Percentiles rank a stretch among this genome's conserved stretches.
Conservation (phyloP, 2,888 invertebrate genomes). For the Drosophila merina region DNA sequence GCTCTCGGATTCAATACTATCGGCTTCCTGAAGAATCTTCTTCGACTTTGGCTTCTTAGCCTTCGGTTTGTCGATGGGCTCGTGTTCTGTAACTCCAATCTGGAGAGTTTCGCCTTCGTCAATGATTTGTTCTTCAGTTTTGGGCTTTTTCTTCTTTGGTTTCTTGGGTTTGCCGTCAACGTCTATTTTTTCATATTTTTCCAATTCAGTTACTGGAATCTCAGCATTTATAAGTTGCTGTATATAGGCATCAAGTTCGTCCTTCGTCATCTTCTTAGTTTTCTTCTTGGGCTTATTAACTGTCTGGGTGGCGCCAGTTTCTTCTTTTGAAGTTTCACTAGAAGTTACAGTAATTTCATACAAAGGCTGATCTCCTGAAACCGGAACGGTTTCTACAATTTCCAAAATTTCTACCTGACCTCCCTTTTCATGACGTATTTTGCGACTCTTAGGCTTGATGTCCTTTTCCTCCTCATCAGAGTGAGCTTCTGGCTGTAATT, state of each 20-base stretch:
- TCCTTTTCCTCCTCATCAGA: slow-evolving; percentile 67
- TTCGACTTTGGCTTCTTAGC: slow-evolving; percentile 52
- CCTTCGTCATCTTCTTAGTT: slow-evolving; percentile 76
- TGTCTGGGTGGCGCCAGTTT: slow-evolving; percentile 32
- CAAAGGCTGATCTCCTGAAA: slow-evolving; percentile 82
- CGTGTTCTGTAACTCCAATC: slow-evolving; percentile 70
- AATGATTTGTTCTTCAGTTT: slow-evolving; percentile 44
- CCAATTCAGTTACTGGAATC: slow-evolving; percentile 83
- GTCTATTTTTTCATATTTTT: slow-evolving; percentile 83
- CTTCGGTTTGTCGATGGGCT: slow-evolving; percentile 64
- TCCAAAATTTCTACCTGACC: slow-evolving; percentile 84
- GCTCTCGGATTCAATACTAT: slow-evolving; percentile 32
- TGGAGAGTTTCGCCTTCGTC: slow-evolving; percentile 64
- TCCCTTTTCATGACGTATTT: slow-evolving; percentile 82
- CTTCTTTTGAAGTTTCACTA: slow-evolving; percentile 70
- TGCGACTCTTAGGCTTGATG: slow-evolving; percentile 79
- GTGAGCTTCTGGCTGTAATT: slow-evolving; percentile 77
- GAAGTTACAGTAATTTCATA: slow-evolving; percentile 84
- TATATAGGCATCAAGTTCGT: slow-evolving; percentile 82
- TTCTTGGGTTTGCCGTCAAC: slow-evolving; percentile 80
- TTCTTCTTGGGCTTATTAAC: slow-evolving; percentile 69
- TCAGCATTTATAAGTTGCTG: slow-evolving; percentile 81
- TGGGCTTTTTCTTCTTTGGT: slow-evolving; percentile 68
- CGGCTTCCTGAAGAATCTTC: slow-evolving; percentile 32
- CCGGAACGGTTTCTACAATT: slow-evolving; percentile 79